Evolutionary conservation across 2,888 invertebrate genomes (phyloP), one percentile per base, ranked within the genome.

Genomic region (Notodonta ziczac): DNA sequence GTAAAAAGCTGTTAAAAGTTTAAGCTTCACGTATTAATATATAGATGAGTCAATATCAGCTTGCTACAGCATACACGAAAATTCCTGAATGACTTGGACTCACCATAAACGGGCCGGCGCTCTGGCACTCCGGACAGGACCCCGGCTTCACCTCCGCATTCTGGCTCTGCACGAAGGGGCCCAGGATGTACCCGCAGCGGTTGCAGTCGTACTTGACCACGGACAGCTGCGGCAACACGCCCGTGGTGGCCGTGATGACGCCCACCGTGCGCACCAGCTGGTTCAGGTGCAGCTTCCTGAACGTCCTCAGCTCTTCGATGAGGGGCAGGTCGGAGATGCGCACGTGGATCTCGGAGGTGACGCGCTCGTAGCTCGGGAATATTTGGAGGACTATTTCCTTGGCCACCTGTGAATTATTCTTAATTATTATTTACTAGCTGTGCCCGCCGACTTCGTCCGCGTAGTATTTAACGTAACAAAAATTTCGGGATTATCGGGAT

Each of bases 41-140:
- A n/a, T n/a, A n/a, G n/a, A n/a, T n/a, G n/a, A n/a, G n/a, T n/a
- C n/a, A n/a, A n/a, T n/a, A n/a, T n/a, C n/a, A n/a, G n/a, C n/a
- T n/a, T n/a, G n/a, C n/a, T n/a, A n/a, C n/a, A n/a, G n/a, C n/a
- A n/a, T n/a, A n/a, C n/a, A n/a, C n/a, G n/a, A n/a, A n/a, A n/a
- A n/a, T n/a, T n/a, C n/a, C n/a, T n/a, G n/a, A n/a, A 24, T 24
- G 24, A 1, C 24, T 24, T 2, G 24, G 24, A 24, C 89, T 94
- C 84, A 97, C 97, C 94, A 97, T 96, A 89, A 99, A 99, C 0
- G 99, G 99, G 1, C 99, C 99, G 61, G 94, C 94, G 79, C 98
- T 98, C 86, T 99, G 99, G 95, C 99, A 99, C 84, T 99, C 99
- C 0, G 99, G 99, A 93, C 99, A 99, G 0, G 98, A 97, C 0